Evolutionary conservation across 2,888 invertebrate genomes (phyloP).

Genomic region (Drosophila gaucha): DNA sequence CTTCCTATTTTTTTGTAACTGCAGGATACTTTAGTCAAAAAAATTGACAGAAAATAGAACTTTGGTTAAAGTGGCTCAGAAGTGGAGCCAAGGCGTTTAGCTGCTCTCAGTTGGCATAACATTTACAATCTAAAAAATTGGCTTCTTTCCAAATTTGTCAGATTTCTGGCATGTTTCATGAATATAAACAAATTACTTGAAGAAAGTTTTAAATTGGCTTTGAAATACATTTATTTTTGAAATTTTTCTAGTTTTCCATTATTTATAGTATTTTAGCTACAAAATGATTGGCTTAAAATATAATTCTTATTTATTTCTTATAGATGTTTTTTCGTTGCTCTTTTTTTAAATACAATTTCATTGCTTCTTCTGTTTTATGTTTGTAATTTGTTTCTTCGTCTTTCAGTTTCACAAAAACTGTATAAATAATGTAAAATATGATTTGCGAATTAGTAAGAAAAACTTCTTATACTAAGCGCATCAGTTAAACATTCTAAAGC

Average conservation of each 20-base stretch:
- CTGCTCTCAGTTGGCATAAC: neutral
- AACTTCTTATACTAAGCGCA: no score
- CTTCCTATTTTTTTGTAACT: neutral
- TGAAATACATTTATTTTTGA: neutral
- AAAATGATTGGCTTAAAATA: no score
- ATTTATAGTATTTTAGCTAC: no score
- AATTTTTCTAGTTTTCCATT: neutral
- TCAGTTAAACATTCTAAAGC: no score
- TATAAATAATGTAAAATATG: no score
- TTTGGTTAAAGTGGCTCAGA: neutral
- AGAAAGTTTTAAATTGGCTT: neutral
- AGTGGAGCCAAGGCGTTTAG: neutral
- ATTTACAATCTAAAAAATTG: neutral
- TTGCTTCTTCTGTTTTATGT: no score
- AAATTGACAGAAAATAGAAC: conserved; percentile 8
- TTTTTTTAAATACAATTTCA: no score
- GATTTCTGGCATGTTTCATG: neutral
- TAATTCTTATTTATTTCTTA: no score
- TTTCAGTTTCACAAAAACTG: no score
- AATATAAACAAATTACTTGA: neutral
- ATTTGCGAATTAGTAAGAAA: no score
- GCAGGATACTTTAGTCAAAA: conserved; percentile 11
- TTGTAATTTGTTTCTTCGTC: no score
- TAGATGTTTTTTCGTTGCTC: no score
- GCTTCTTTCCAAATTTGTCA: neutral